phyloP scores from a whole-genome alignment of 2,113 vertebrate species.

The Xenopus tropicalis region UCB_Xtro_10.0 CM004449.2:106933501-106934000 shows the following conservation, averaged over 20 bases:
- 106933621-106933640: no score
- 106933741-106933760: not conserved
- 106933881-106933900: constrained; percentile 25
- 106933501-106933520: no score
- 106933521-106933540: no score
- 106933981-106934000: constrained; percentile 14
- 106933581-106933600: no score
- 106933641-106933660: no score
- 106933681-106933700: no score
- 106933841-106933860: constrained; percentile 48
- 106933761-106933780: not conserved
- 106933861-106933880: constrained; percentile 31
- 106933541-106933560: no score
- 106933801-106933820: not conserved
- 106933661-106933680: no score
- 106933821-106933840: constrained; percentile 8
- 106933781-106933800: not conserved
- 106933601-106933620: no score
- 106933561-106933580: no score
- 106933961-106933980: constrained; percentile 25
- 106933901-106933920: constrained; percentile 39
- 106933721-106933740: no score
- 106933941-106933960: not conserved
- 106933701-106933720: no score
- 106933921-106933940: not conserved